Conservation (phyloP, 2,113 vertebrate genomes). For the Antechinus flavipes region DNA sequence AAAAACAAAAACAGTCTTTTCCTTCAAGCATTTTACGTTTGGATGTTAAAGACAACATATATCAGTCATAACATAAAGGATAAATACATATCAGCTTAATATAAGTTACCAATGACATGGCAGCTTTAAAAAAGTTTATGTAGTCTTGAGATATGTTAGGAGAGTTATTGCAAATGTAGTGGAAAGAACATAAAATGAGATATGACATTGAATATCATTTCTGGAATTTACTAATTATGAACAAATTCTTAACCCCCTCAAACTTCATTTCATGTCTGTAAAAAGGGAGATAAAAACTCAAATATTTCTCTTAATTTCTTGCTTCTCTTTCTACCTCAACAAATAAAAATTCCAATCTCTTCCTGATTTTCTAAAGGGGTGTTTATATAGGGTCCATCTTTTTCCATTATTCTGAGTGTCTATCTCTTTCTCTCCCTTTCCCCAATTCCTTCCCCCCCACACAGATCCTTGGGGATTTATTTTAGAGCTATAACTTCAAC, state of each 20-base stretch:
- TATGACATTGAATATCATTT: neutral
- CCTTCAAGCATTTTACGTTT: neutral
- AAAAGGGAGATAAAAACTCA: neutral
- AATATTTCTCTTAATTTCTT: neutral
- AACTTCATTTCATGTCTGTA: neutral
- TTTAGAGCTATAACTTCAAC: neutral
- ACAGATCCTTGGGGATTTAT: neutral
- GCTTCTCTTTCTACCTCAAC: neutral
- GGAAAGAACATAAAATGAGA: neutral
- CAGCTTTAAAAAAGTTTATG: neutral
- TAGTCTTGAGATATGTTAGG: neutral
- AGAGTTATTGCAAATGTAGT: neutral
- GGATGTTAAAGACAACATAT: neutral
- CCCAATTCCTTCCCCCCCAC: neutral
- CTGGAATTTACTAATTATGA: neutral
- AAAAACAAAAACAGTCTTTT: neutral
- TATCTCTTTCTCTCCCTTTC: too few species aligned
- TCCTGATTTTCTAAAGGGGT: neutral
- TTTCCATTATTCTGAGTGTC: slow-evolving; percentile 21
- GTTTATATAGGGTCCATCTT: neutral
- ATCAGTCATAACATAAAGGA: too few species aligned
- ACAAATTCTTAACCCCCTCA: neutral
- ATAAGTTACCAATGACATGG: neutral
- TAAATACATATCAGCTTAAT: neutral
- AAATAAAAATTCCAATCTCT: neutral